Conservation (phyloP, 2,113 vertebrate species). For the Potamarius usumacintae region DNA sequence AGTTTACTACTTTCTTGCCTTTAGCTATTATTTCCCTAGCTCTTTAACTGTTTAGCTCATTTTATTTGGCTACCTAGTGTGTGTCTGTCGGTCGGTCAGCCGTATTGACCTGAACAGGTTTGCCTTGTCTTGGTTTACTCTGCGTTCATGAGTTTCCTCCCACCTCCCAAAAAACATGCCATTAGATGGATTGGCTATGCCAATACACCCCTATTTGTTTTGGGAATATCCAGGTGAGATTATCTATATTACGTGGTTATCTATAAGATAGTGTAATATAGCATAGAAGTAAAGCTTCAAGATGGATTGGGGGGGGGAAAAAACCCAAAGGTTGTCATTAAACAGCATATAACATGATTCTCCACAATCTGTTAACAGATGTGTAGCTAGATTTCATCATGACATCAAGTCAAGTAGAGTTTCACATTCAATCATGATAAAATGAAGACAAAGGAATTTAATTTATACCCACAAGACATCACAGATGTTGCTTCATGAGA, state of each 20-base stretch:
- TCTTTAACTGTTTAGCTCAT: not conserved
- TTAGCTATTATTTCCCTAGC: not conserved
- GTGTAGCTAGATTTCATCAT: not conserved
- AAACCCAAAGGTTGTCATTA: not conserved
- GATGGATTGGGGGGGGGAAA: too few species aligned
- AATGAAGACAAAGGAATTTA: not conserved
- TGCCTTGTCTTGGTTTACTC: not conserved
- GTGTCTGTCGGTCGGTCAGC: not conserved
- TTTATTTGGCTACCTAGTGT: not conserved
- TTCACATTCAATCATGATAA: not conserved
- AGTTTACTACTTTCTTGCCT: not conserved
- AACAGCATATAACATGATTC: not conserved
- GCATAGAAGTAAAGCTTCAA: not conserved
- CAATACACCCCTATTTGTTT: not conserved
- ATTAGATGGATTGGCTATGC: not conserved
- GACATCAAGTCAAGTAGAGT: not conserved
- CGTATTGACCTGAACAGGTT: not conserved
- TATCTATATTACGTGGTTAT: not conserved
- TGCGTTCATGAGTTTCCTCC: not conserved
- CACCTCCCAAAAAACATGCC: not conserved
- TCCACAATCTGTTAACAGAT: not conserved
- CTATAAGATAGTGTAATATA: not conserved
- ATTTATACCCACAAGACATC: constrained; percentile 4
- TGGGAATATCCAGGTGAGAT: not conserved
- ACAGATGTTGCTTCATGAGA: not conserved